phyloP scores from a whole-genome alignment of 2,888 invertebrate genomes.

The Phrixothrix hirtus region DNA sequence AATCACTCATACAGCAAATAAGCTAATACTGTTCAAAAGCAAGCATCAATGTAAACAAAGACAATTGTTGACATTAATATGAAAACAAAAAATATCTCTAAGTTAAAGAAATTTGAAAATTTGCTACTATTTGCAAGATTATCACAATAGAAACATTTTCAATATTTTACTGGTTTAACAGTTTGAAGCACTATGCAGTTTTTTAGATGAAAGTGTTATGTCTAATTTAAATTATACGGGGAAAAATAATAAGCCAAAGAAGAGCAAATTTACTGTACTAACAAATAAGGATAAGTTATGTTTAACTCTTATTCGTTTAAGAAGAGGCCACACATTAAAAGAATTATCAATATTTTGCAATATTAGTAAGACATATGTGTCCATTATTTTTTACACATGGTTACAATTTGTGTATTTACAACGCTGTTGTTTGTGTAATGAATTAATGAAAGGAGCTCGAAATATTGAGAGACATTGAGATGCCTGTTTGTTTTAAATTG shows the following conservation, averaged over 20 bases:
- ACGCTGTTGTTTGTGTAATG: background rate
- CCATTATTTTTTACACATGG: constrained; percentile 3
- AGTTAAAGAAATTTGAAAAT: background rate
- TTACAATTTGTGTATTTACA: constrained; percentile 1
- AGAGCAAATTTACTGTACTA: background rate
- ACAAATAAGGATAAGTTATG: background rate
- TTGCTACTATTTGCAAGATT: background rate
- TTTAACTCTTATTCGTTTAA: background rate
- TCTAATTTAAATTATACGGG: background rate
- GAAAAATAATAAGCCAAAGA: background rate
- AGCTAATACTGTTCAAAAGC: too few species aligned
- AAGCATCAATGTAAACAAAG: too few species aligned
- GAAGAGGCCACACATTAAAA: background rate
- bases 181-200: background rate
- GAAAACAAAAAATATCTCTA: background rate
- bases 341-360: constrained; percentile 1
- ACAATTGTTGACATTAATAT: too few species aligned
- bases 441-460: background rate
- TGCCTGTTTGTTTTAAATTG: background rate
- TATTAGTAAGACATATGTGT: background rate
- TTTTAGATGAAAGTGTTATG: constrained; percentile 1
- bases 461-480: background rate
- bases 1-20: too few species aligned
- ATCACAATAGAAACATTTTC: background rate
- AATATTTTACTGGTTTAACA: background rate